Conservation (phyloP, 2,113 vertebrate genomes). For the Sprattus sprattus region DNA sequence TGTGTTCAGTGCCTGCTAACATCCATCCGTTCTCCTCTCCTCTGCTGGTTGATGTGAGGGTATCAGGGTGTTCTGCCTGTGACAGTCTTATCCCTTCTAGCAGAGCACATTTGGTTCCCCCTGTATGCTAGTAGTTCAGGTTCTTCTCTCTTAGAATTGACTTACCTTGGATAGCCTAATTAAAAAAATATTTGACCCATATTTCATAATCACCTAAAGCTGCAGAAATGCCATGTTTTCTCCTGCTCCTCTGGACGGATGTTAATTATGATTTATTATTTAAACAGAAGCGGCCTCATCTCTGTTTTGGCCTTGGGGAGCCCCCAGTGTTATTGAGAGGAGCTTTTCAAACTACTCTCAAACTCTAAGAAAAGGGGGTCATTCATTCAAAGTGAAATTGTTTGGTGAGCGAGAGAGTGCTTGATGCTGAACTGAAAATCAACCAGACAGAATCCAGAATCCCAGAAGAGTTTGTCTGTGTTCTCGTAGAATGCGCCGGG, state of each 20-base stretch:
- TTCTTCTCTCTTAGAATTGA: neutral
- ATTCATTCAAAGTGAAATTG: neutral
- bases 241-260: neutral
- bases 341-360: neutral
- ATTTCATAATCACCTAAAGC: constrained; percentile 1
- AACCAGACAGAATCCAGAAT: neutral
- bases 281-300: neutral
- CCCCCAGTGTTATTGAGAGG: neutral
- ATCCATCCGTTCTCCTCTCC: neutral
- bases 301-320: neutral
- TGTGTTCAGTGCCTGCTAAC: neutral
- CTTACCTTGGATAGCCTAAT: neutral
- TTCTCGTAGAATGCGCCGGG: constrained; percentile 12
- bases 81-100: neutral
- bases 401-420: neutral
- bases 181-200: neutral
- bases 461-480: neutral
- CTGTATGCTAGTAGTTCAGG: neutral
- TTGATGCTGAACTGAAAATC: neutral
- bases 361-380: neutral
- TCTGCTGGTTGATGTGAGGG: neutral
- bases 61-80: neutral
- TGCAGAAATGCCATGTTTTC: neutral
- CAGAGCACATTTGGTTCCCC: neutral
- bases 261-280: constrained; percentile 3